Evolutionary conservation across 2,797 vertebrate genomes (phyloP).

Genomic region (Enteromius thamalakanensis): DNA sequence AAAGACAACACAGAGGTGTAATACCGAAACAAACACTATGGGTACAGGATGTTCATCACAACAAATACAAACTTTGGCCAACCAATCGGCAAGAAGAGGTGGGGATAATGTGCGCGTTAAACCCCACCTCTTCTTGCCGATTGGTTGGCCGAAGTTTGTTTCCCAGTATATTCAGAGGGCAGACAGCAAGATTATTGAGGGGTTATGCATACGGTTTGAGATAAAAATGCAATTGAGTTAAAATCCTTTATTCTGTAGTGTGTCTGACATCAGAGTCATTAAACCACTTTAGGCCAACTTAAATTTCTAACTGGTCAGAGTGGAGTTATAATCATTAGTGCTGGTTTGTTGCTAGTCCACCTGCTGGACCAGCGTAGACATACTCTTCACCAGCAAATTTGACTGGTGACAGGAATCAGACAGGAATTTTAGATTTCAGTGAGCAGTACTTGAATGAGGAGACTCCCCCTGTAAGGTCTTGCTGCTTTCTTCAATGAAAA

Average conservation of each 20-base stretch:
- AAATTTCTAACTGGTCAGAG: neutral
- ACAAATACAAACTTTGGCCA: too few relatives aligned
- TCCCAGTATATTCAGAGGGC: too few relatives aligned
- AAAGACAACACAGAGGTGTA: too few relatives aligned
- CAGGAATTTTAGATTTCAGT: neutral
- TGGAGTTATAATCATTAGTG: neutral
- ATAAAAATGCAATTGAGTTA: too few relatives aligned
- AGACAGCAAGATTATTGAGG: too few relatives aligned
- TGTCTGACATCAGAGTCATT: neutral
- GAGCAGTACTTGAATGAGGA: neutral
- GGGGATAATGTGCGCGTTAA: too few relatives aligned
- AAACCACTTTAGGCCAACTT: neutral
- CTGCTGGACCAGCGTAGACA: neutral
- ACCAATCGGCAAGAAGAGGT: too few relatives aligned
- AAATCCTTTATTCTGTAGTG: slow-evolving; percentile 5
- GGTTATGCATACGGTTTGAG: too few relatives aligned
- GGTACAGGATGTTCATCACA: too few relatives aligned
- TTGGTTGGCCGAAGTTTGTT: too few relatives aligned
- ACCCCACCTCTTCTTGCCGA: too few relatives aligned
- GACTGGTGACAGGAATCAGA: neutral
- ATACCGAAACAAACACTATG: too few relatives aligned
- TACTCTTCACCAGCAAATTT: neutral
- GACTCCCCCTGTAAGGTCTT: neutral
- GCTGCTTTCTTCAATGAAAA: neutral
- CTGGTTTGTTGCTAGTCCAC: neutral